Evolutionary conservation across 2,888 invertebrate species (phyloP), one percentile per base, ranked within the genome.

Genomic region (Lochmaea crataegi): DNA sequence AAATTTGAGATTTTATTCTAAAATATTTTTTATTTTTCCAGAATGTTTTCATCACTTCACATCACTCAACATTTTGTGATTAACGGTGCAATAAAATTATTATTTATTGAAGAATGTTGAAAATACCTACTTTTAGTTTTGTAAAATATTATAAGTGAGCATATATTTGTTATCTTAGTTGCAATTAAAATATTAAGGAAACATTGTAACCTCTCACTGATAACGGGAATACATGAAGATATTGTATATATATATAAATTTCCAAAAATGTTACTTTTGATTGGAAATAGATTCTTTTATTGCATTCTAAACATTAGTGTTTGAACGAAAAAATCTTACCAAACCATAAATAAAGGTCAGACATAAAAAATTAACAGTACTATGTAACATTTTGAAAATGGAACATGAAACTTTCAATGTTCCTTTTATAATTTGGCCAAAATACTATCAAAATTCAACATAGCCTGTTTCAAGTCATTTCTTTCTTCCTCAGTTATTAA

Each of bases 401-500:
- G 22, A 22, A 22, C 22, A 22, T 22, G 1, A 22, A 22, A 22
- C 22, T 22, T 22, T 22, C 22, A n/a, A n/a, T n/a, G n/a, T n/a
- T n/a, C n/a, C n/a, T 32, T 0, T 32, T 68, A 74, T n/a, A 70
- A 22, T 70, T 64, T 69, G 6, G 56, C 63, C 67, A 78, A 69
- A 65, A 76, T 60, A 65, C 61, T 75, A 38, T 82, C 81, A 70
- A 85, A 80, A 78, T 85, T 82, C 82, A 87, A 84, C 42, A 89
- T 79, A n/a, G 84, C 84, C 45, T 86, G 82, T 73, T 84, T 85
- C 79, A 94, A 86, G 66, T 88, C 87, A 78, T 88, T 88, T 71
- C 89, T 90, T 80, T 93, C 92, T 75, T 90, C 89, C 42, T 92
- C 91, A 51, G 89, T 92, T 77, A 89, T 90, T 45, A 93, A 86